Conservation (phyloP, 1,140 invertebrate species). For the Dinoponera quadriceps region DNA sequence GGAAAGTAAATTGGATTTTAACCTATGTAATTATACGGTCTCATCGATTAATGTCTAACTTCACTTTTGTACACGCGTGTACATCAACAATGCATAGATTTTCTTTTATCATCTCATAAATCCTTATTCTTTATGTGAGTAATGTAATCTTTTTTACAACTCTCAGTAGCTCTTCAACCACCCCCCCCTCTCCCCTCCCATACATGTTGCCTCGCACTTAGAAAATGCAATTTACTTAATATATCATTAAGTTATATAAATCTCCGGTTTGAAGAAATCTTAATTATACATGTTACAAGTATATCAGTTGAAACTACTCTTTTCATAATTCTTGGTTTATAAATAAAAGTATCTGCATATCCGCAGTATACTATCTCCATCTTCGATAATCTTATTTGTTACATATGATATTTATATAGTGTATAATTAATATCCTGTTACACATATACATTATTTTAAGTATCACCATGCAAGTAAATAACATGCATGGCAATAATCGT, state of each 20-base stretch:
- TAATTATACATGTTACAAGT: background rate
- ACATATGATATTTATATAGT: background rate
- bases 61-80: background rate
- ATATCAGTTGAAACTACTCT: background rate
- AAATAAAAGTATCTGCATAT: conserved; percentile 6
- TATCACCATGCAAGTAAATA: conserved; percentile 20
- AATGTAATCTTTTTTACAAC: conserved; percentile 20
- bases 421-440: conserved; percentile 24
- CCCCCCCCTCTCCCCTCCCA: too few species aligned
- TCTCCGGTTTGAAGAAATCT: background rate
- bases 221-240: conserved; percentile 11
- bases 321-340: background rate
- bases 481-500: too few species aligned
- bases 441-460: background rate
- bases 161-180: background rate
- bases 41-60: too few species aligned
- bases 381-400: background rate
- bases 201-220: background rate
- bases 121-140: conserved; percentile 2
- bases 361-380: background rate
- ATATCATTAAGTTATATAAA: conserved; percentile 30
- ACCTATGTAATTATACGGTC: background rate
- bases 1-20: conserved; percentile 19
- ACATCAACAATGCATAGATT: background rate
- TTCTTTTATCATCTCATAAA: background rate